These are phyloP conservation scores for Dromius quadrimaculatus DNA, from an alignment of 2,888 invertebrate species.

Conservation along the genomic window DNA sequence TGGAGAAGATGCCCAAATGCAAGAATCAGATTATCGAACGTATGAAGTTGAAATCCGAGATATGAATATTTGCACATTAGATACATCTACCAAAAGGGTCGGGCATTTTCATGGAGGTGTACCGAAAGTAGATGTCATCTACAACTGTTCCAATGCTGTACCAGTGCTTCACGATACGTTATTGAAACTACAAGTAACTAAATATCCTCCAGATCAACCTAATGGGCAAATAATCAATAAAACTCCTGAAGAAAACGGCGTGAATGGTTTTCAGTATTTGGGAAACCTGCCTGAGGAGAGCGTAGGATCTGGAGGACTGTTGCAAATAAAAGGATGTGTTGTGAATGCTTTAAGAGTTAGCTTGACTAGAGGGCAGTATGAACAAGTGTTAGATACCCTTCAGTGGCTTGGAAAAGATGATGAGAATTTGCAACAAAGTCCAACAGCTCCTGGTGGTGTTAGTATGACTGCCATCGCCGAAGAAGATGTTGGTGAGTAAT, in stretches of 20 bases:
- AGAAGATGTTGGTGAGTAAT: conserved; percentile 33
- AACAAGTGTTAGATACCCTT: conserved; percentile 85
- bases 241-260: background rate
- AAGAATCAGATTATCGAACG: conserved; percentile 56
- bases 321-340: conserved; percentile 80
- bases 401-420: conserved; percentile 64
- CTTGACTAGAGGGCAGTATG: conserved; percentile 87
- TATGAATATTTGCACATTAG: conserved; percentile 88
- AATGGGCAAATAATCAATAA: background rate
- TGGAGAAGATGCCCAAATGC: conserved; percentile 50
- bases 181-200: conserved; percentile 77
- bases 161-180: conserved; percentile 92
- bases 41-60: conserved; percentile 83
- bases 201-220: conserved; percentile 59
- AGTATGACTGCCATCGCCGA: conserved; percentile 54
- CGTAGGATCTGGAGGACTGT: conserved; percentile 54
- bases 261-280: background rate
- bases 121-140: conserved; percentile 65
- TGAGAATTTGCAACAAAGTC: background rate
- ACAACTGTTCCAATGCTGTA: conserved; percentile 78
- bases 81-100: conserved; percentile 67
- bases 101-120: background rate
- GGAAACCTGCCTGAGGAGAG: background rate
- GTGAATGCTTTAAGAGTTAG: conserved; percentile 88
- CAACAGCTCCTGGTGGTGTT: conserved; percentile 59